Percentiles rank a stretch among this genome's conserved stretches.
Conservation (phyloP, 2,797 vertebrate genomes). For the Phataginus tetradactyla region DNA sequence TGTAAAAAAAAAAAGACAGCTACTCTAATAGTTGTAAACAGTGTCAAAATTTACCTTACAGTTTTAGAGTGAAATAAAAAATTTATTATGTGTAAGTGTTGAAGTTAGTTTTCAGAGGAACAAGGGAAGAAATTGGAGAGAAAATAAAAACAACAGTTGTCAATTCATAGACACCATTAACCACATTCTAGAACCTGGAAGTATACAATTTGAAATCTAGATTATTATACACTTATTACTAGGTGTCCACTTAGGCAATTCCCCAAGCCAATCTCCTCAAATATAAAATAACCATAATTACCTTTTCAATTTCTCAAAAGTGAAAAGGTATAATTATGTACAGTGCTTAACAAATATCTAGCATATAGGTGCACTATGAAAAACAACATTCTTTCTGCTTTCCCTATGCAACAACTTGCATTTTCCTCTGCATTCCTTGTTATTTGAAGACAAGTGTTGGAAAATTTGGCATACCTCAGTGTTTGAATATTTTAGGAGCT, state of each 20-base stretch:
- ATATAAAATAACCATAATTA: not conserved
- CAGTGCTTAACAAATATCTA: not conserved
- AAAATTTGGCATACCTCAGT: not conserved
- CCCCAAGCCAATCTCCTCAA: not conserved
- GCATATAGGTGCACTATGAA: not conserved
- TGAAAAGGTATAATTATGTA: not conserved
- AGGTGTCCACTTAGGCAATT: not conserved
- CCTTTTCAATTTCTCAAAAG: not conserved
- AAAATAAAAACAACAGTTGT: not conserved
- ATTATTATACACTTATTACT: not conserved
- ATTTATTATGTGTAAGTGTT: not conserved
- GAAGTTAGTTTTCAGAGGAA: not conserved
- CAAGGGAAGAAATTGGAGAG: not conserved
- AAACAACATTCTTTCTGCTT: not conserved
- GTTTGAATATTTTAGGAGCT: not conserved
- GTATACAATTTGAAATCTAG: not conserved
- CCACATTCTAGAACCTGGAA: not conserved
- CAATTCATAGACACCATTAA: not conserved
- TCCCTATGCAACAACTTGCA: not conserved
- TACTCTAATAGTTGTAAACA: not conserved
- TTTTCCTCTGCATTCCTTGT: not conserved
- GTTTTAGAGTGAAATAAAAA: not conserved
- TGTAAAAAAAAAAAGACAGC: not conserved
- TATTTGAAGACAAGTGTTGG: not conserved
- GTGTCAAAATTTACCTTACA: not conserved